Evolutionary conservation across 1,140 invertebrate genomes (phyloP), one percentile per base, ranked within the genome.

Genomic region (Drosophila neocordata): DNA sequence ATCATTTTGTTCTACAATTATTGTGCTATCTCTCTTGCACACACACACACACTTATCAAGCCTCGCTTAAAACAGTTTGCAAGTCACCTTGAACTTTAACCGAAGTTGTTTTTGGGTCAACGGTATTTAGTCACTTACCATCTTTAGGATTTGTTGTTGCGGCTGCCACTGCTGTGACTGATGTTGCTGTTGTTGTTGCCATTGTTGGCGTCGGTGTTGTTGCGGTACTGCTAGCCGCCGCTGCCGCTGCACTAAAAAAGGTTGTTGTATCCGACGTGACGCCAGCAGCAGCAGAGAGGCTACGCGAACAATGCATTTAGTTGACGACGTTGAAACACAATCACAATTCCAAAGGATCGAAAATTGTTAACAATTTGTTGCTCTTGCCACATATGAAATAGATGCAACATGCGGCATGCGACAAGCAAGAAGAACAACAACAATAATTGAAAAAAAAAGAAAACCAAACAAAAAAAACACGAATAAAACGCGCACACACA

Each of bases 231-330:
- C 68, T 77, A 70, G 61, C 77, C 34, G 71, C 70, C 59, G 82
- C 66, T 24, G 78, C 63, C 48, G 82, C 82, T 56, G 82, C 78
- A 37, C 61, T 70, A 24, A 83, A 88, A 64, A 88, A 88, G 67
- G 78, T 90, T 79, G 71, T 89, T 79, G 83, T 79, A 69, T 88
- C 84, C 83, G 79, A 48, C 41, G 41, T 48, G 41, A 48, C 83
- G 71, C 67, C 79, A 63, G 64, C 79, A 68, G 88, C 87, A 87
- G 87, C 87, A 81, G 87, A 90, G 71, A 90, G 73, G 64, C 88
- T 90, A 63, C 88, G 80, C 68, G 88, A 90, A 67, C 84, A 90
- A 75, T 90, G 81, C 85, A 89, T 89, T 89, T 78, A 77, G 75
- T 80, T 81, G 38, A 13, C 84, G 69, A 6, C 38, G 38, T 41